phyloP scores from a whole-genome alignment of 2,888 invertebrate species.

The Mycalesis mineus region DNA sequence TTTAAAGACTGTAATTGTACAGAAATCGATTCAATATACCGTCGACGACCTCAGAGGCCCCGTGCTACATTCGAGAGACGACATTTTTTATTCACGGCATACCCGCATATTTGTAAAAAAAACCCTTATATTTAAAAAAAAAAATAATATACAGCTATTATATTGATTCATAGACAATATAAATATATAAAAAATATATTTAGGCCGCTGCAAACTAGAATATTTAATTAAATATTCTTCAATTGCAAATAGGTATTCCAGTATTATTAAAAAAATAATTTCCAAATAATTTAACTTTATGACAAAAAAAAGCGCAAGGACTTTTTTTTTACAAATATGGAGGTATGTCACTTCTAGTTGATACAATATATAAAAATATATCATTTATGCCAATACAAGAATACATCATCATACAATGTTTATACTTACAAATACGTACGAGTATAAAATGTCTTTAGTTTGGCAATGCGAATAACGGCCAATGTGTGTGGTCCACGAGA shows the following conservation, averaged over 20 bases:
- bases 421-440: slow-evolving; percentile 1
- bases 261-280: too few relatives aligned
- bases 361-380: slow-evolving; percentile 10
- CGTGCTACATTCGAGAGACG: slow-evolving; percentile 6
- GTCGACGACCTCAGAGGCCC: background rate
- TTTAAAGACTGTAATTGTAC: slow-evolving; percentile 1
- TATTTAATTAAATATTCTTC: too few relatives aligned
- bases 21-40: background rate
- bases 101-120: background rate
- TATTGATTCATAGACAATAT: too few relatives aligned
- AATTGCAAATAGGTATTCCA: too few relatives aligned
- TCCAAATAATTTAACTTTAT: too few relatives aligned
- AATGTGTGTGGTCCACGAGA: background rate
- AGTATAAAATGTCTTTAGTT: background rate
- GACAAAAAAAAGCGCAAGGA: too few relatives aligned
- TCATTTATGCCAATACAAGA: slow-evolving; percentile 7
- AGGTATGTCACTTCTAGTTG: background rate
- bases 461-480: background rate
- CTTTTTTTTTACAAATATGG: background rate
- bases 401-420: background rate
- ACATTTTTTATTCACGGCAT: background rate
- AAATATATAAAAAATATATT: too few relatives aligned
- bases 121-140: too few relatives aligned
- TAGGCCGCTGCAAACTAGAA: too few relatives aligned
- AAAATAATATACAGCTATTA: too few relatives aligned